Evolutionary conservation across 2,797 vertebrate species (phyloP).

Genomic region (Threskiornis aethiopicus): DNA sequence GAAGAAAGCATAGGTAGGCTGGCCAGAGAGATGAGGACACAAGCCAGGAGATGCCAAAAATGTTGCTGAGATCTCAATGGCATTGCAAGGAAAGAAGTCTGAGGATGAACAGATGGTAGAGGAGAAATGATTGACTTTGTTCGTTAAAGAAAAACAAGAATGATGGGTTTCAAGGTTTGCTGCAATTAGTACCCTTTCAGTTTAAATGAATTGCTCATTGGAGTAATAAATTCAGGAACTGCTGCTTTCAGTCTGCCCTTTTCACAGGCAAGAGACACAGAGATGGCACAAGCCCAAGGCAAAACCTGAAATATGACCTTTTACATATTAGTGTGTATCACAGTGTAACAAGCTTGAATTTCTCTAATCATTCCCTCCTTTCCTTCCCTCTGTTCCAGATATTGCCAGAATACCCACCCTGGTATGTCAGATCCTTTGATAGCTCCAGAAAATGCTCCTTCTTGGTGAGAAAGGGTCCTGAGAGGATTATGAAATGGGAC

Average conservation of each 20-base stretch:
- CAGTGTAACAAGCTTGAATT: background rate
- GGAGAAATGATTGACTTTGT: background rate
- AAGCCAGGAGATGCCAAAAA: background rate
- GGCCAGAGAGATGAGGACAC: background rate
- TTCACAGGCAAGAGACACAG: background rate
- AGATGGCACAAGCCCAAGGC: background rate
- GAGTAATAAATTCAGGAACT: background rate
- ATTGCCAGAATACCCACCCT: background rate
- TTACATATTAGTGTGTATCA: background rate
- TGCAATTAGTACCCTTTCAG: background rate
- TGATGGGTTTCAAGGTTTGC: background rate
- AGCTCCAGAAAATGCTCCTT: background rate
- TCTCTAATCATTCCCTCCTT: background rate
- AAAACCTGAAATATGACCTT: background rate
- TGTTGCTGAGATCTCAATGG: background rate
- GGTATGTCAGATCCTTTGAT: background rate
- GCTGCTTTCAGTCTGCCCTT: background rate
- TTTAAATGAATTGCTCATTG: background rate
- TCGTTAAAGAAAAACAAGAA: background rate
- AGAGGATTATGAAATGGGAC: background rate
- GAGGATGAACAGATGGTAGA: background rate
- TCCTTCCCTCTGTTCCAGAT: background rate
- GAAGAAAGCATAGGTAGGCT: background rate
- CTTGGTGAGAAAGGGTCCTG: background rate
- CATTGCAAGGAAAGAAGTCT: background rate